Percentiles rank a stretch among this genome's conserved stretches.
Evolutionary conservation across 2,113 vertebrate genomes (phyloP).

Genomic region (Rhea americana): DNA sequence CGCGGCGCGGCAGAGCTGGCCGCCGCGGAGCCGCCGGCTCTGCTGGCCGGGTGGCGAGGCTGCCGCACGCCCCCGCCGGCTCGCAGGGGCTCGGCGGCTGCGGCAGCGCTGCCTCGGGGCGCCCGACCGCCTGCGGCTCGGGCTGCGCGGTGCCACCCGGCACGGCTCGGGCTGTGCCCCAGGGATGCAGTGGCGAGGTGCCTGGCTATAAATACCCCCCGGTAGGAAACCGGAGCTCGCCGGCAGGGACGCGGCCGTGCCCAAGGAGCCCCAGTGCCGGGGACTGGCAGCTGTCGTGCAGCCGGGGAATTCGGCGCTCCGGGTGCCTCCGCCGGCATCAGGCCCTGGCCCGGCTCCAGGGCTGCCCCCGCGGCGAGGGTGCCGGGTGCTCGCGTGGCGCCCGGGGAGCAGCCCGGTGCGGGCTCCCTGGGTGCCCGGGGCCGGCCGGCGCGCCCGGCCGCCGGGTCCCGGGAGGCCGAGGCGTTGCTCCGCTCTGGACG

Average conservation of each 20-base stretch:
- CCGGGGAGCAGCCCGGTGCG: too few relatives aligned
- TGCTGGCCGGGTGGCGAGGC: too few relatives aligned
- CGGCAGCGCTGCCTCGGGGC: background rate
- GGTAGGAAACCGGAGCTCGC: background rate
- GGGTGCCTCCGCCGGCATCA: background rate
- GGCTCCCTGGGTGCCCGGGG: too few relatives aligned
- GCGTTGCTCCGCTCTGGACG: fast-evolving
- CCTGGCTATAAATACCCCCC: background rate
- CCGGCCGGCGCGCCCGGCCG: too few relatives aligned
- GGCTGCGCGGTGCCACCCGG: background rate
- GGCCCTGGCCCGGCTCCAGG: background rate
- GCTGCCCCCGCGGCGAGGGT: fast-evolving
- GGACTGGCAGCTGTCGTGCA: background rate
- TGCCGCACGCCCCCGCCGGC: background rate
- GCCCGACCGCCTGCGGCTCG: background rate
- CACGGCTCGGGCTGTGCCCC: background rate
- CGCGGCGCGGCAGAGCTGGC: fast-evolving
- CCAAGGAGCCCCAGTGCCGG: background rate
- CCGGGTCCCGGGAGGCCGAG: background rate
- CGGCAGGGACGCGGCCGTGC: fast-evolving
- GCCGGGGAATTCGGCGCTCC: background rate
- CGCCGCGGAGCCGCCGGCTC: background rate
- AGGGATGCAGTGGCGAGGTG: fast-evolving
- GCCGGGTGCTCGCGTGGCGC: background rate
- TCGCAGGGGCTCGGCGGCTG: fast-evolving